A percentile compares a stretch with the other conserved stretches of the same genome.
Conservation (phyloP, 1,140 invertebrate genomes). For the Sitodiplosis mosellana region DNA sequence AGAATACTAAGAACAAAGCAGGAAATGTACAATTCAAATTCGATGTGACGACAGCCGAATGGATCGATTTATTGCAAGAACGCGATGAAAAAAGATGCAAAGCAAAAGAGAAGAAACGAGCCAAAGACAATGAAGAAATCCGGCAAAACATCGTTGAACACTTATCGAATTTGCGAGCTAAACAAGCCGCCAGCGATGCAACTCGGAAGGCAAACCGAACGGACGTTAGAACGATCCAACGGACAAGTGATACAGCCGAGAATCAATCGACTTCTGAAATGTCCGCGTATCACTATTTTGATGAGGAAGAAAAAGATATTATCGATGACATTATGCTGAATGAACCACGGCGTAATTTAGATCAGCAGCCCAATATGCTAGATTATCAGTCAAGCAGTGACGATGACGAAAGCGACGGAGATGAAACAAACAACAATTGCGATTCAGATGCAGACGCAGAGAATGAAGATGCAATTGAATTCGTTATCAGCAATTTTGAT, state of each 20-base stretch:
- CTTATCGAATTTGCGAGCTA: neutral
- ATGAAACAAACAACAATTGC: neutral
- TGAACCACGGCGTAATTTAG: slow-evolving; percentile 5
- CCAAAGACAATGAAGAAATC: neutral
- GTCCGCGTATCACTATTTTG: neutral
- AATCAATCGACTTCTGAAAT: neutral
- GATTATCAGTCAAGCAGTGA: neutral
- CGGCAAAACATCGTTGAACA: neutral
- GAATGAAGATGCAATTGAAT: slow-evolving; percentile 4
- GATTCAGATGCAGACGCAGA: neutral
- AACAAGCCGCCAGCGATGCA: neutral
- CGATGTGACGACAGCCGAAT: neutral
- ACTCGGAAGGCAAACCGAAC: neutral
- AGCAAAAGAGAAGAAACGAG: neutral
- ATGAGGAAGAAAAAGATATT: neutral
- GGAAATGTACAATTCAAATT: neutral
- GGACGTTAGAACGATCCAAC: too few relatives aligned
- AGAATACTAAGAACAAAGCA: neutral
- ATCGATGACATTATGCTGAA: neutral
- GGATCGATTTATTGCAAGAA: neutral
- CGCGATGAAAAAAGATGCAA: neutral
- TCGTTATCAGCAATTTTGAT: slow-evolving; percentile 17
- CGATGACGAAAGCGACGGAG: slow-evolving; percentile 5
- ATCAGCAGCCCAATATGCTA: neutral
- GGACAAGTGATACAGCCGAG: neutral